Evolutionary conservation across 2,888 invertebrate genomes (phyloP).

Genomic region (Glaucopsyche alexis): DNA sequence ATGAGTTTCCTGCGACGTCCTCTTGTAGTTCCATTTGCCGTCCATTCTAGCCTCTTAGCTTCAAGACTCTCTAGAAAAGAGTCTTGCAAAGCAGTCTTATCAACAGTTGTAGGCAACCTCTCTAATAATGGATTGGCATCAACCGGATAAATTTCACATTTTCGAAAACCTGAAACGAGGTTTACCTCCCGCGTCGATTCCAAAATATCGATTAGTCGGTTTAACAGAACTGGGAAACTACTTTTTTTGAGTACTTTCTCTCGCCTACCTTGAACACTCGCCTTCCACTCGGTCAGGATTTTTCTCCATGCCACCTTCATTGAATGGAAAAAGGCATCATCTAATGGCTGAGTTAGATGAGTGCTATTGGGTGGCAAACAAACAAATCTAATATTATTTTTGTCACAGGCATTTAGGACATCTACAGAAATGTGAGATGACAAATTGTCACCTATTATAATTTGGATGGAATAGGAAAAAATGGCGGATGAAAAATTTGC

Average conservation of each 20-base stretch:
- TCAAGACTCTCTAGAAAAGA: constrained; percentile 25
- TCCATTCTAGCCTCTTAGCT: constrained; percentile 27
- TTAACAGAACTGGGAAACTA: constrained; percentile 40
- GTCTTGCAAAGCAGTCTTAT: constrained; percentile 25
- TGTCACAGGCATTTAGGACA: constrained; percentile 45
- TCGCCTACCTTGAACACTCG: constrained; percentile 36
- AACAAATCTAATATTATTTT: constrained; percentile 50
- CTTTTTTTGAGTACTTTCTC: constrained; percentile 39
- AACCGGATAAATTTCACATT: constrained; percentile 24
- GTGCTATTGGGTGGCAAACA: constrained; percentile 49
- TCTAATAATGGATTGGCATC: constrained; percentile 28
- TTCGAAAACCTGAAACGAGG: constrained; percentile 25
- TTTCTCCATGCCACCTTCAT: constrained; percentile 44
- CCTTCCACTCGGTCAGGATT: constrained; percentile 35
- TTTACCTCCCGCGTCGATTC: constrained; percentile 26
- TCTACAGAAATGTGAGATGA: constrained; percentile 40
- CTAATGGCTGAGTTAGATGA: constrained; percentile 45
- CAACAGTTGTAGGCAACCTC: constrained; percentile 27
- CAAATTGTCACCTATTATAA: constrained; percentile 46
- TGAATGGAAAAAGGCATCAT: constrained; percentile 45
- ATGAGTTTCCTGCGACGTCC: constrained; percentile 24
- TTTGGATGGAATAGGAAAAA: too few relatives aligned
- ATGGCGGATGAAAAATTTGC: too few relatives aligned
- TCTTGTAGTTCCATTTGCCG: constrained; percentile 18
- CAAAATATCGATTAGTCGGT: constrained; percentile 32